Base-by-base conservation (phyloP, 2,888 invertebrate genomes). In the Cyrtodaria siliqua region DNA sequence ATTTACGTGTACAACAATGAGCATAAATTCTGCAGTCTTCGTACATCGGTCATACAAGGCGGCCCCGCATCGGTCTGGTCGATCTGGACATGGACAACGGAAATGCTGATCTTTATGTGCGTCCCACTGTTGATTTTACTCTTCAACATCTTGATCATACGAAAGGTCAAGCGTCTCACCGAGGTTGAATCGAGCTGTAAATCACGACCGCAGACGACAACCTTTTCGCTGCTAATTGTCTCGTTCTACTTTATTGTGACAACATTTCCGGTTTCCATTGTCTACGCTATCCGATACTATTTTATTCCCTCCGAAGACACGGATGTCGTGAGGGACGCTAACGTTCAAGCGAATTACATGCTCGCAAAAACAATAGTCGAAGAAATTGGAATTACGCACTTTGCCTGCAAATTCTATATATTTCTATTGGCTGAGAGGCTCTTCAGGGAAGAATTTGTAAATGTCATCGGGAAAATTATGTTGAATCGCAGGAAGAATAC, bases 401-500 rank as follows among this genome's bases (percentile, higher is more conserved):
- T 91, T 82, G 92, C 92, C 50, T 88, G 88, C 60, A 92, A 92
- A 69, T 91, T 93, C 76, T 90, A 89, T 77, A 90, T 93, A 47
- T 93, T 93, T 73, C 66, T 92, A 8, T 66, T 87, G 29, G 92
- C 92, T 0, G 92, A 92, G 9, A 89, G 89, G 60, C 79, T 88
- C 60, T 93, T 93, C 67, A 80, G 93, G 9, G 83, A 86, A 18
- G 91, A 92, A 42, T 67, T 74, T 40, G 49, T 81, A 14, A 66
- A 64, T 20, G 63, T 78, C 8, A 14, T 71, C 1, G 33, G 44
- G 20, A 53, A 53, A 23, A 26, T 67, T 2, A 12, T 64, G 2
- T 57, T 70, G 8, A 50, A 44, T 16, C 38, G 42, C 12, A 44
- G 62, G 3, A 53, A 55, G 8, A 66, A 68, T 42, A 68, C 53